These are phyloP conservation scores for Temnothorax ravouxi DNA, from an alignment of 2,888 invertebrate genomes.

Conservation along the genomic window DNA sequence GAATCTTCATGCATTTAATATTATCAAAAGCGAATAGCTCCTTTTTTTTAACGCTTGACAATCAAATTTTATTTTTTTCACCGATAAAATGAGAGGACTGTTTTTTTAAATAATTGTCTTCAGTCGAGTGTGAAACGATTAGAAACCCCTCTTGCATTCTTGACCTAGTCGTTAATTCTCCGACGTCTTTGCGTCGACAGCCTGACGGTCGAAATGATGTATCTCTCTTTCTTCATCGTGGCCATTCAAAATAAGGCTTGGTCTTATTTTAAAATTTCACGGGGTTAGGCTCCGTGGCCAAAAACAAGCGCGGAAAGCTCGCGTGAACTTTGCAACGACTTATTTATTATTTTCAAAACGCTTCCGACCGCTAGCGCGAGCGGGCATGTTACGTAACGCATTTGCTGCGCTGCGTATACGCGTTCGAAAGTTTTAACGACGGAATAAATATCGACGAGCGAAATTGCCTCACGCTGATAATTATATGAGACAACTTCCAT, in stretches of 20 bases:
- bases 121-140: slow-evolving; percentile 59
- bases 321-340: slow-evolving; percentile 47
- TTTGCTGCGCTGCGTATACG: background rate
- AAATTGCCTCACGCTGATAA: slow-evolving; percentile 46
- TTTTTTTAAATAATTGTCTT: background rate
- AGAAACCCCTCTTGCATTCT: slow-evolving; percentile 69
- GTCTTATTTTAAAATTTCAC: slow-evolving; percentile 66
- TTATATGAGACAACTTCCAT: slow-evolving; percentile 49
- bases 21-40: background rate
- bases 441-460: slow-evolving; percentile 53
- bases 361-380: slow-evolving; percentile 35
- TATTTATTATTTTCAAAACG: slow-evolving; percentile 64
- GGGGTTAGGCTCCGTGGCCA: slow-evolving; percentile 25
- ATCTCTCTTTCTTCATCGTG: slow-evolving; percentile 59
- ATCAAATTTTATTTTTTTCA: background rate
- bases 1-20: background rate
- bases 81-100: background rate
- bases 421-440: slow-evolving; percentile 50
- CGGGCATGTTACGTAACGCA: slow-evolving; percentile 12
- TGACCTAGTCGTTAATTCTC: slow-evolving; percentile 75
- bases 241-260: slow-evolving; percentile 22
- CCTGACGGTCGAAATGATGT: slow-evolving; percentile 68
- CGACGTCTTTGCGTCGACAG: slow-evolving; percentile 69
- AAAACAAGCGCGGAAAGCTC: slow-evolving; percentile 45
- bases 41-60: background rate